A percentile compares a stretch with the other conserved stretches of the same genome.
Conservation (phyloP, 2,797 vertebrate genomes). For the Sebastolobus altivelis region DNA sequence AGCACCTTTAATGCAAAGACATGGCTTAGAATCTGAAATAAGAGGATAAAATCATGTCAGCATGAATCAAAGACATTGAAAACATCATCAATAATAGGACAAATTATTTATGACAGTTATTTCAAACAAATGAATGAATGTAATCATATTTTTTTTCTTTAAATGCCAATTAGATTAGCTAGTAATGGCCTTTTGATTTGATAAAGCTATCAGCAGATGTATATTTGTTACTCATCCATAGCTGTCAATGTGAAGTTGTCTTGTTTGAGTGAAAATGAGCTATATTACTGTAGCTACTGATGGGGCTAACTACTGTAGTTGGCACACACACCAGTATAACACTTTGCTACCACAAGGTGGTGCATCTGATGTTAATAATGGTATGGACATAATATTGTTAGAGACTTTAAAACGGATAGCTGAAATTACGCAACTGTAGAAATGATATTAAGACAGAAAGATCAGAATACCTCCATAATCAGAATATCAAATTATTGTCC, state of each 20-base stretch:
- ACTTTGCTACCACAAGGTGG: constrained; percentile 47
- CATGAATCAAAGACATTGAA: constrained; percentile 3
- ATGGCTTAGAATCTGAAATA: not conserved
- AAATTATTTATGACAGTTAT: not conserved
- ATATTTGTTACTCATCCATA: not conserved
- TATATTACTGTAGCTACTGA: not conserved
- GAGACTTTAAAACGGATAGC: not conserved
- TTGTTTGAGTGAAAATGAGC: not conserved
- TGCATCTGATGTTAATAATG: constrained; percentile 17
- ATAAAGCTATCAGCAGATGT: not conserved
- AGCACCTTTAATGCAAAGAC: not conserved
- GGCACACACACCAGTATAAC: constrained; percentile 1
- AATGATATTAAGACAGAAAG: not conserved
- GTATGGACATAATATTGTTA: not conserved
- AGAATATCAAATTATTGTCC: not conserved
- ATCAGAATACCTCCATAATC: not conserved
- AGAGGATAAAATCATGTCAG: not conserved
- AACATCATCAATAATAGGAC: not conserved
- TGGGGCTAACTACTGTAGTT: not conserved
- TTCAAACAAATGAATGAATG: not conserved
- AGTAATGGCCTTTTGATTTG: not conserved
- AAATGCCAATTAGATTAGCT: not conserved
- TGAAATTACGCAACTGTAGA: not conserved
- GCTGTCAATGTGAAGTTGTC: not conserved
- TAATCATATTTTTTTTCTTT: not conserved